These are phyloP conservation scores for Chiloscyllium plagiosum DNA, from an alignment of 2,113 vertebrate genomes.

Conservation along the genomic window DNA sequence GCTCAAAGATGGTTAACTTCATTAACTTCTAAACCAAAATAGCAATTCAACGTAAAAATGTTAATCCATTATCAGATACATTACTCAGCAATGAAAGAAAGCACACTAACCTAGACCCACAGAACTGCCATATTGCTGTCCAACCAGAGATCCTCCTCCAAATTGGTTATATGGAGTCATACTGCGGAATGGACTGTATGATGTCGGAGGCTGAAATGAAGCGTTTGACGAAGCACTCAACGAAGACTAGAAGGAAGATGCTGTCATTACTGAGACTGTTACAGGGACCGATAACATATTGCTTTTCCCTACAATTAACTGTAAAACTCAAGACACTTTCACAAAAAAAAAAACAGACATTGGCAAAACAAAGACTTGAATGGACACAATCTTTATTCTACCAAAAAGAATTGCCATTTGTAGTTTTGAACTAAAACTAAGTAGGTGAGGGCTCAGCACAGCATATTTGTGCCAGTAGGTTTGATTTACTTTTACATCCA, in stretches of 20 bases:
- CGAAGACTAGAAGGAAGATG: constrained; percentile 69
- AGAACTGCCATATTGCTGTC: constrained; percentile 81
- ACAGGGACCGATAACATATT: neutral
- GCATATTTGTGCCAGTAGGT: neutral
- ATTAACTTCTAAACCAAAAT: neutral
- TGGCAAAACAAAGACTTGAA: neutral
- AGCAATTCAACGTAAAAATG: neutral
- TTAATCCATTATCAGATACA: neutral
- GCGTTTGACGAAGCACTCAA: constrained; percentile 66
- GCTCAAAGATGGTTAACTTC: neutral
- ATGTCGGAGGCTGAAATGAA: constrained; percentile 69
- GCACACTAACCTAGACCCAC: constrained; percentile 76
- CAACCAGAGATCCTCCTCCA: constrained; percentile 75
- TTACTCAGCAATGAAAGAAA: neutral
- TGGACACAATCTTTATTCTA: neutral
- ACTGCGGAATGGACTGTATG: constrained; percentile 77
- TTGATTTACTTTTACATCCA: neutral
- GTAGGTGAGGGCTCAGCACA: neutral
- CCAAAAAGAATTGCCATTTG: neutral
- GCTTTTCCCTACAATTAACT: neutral
- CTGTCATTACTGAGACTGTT: constrained; percentile 39
- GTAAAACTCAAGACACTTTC: neutral
- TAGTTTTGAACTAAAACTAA: neutral
- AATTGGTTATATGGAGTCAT: constrained; percentile 81
- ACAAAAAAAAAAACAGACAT: neutral